Evolutionary conservation across 2,888 invertebrate species (phyloP).

Genomic region (Thymelicus lineola): DNA sequence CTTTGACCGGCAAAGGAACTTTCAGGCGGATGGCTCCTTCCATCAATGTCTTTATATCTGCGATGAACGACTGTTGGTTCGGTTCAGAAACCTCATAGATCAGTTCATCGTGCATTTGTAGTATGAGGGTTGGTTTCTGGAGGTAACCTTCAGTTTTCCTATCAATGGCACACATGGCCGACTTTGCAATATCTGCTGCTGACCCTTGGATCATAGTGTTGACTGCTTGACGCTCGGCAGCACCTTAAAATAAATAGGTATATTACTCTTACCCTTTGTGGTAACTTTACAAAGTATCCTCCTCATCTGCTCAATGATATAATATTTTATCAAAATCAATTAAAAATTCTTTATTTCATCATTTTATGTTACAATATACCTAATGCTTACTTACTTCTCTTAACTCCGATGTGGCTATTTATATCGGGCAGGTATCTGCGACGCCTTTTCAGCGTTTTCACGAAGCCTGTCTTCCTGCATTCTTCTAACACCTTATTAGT

Average conservation of each 20-base stretch:
- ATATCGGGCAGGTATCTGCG: conserved; percentile 92
- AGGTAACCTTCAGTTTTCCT: conserved; percentile 62
- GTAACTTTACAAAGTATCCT: background rate
- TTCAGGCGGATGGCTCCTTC: conserved; percentile 89
- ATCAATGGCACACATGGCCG: conserved; percentile 93
- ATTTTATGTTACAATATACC: background rate
- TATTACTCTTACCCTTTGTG: background rate
- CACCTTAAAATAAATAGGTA: conserved; percentile 79
- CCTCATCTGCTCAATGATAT: no score
- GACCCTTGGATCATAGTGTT: conserved; percentile 98
- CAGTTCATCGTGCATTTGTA: conserved; percentile 98
- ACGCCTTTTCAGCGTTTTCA: conserved; percentile 93
- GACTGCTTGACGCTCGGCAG: conserved; percentile 98
- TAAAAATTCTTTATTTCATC: background rate
- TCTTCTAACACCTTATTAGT: conserved; percentile 81
- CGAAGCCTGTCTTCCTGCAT: conserved; percentile 90
- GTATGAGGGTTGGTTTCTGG: conserved; percentile 87
- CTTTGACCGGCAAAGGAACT: conserved; percentile 95
- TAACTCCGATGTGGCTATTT: conserved; percentile 83
- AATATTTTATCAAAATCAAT: no score
- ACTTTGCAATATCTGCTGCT: conserved; percentile 97
- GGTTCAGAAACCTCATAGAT: conserved; percentile 93
- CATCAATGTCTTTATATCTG: conserved; percentile 91
- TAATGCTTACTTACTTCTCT: conserved; percentile 84
- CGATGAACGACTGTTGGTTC: conserved; percentile 84